phyloP scores from a whole-genome alignment of 2,797 vertebrate genomes.

The Gymnothorax javanicus region DNA sequence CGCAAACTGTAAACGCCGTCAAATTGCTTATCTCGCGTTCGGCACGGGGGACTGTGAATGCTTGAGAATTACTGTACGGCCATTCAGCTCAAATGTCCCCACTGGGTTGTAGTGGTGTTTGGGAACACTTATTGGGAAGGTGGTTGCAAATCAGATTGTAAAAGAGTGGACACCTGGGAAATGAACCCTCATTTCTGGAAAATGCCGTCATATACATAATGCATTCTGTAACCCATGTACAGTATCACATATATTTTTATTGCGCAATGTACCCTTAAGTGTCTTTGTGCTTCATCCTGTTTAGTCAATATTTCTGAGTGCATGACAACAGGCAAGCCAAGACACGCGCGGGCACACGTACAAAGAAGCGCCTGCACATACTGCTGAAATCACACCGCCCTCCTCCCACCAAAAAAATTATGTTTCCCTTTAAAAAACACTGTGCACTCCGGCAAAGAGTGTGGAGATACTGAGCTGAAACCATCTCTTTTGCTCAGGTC shows the following conservation, averaged over 20 bases:
- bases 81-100: background rate
- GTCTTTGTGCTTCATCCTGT: background rate
- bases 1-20: background rate
- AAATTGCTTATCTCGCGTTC: slow-evolving; percentile 62
- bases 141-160: slow-evolving; percentile 18
- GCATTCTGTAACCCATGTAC: background rate
- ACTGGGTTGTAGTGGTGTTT: background rate
- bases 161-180: slow-evolving; percentile 7
- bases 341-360: background rate
- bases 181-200: background rate
- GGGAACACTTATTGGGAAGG: background rate
- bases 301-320: background rate
- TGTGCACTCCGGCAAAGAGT: slow-evolving; percentile 34
- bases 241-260: background rate
- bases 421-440: background rate
- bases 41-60: background rate
- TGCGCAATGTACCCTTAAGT: background rate
- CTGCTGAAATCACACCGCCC: background rate
- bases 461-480: slow-evolving; percentile 58
- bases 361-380: background rate
- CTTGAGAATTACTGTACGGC: background rate
- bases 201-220: background rate
- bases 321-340: background rate
- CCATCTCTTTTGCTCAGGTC: slow-evolving; percentile 70
- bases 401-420: background rate